Evolutionary conservation across 2,797 vertebrate genomes (phyloP), one percentile per base, ranked within the genome.

Genomic region (Alcedo atthis): DNA sequence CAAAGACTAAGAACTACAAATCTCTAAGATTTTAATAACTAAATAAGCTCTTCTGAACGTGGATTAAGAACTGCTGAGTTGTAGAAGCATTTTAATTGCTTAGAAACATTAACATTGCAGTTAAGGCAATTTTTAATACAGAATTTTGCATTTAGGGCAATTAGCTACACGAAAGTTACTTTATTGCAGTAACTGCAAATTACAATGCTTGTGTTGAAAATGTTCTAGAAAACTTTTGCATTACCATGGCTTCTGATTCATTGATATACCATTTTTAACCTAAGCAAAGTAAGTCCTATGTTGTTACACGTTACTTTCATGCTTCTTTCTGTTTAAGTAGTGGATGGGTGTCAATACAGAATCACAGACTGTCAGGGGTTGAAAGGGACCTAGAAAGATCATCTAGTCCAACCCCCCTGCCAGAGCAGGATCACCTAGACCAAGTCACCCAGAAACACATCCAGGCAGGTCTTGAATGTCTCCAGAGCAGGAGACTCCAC

Each of bases 1-100:
- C 51, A 83, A 80, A 85, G 66, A 83, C 15, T 32, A 84, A 91
- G 46, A 95, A 81, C 16, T 58, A 68, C 22, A 90, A 87, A 84
- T 61, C 45, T 74, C 24, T 61, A 46, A 77, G 69, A 85, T 68
- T 85, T 89, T 71, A 92, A 30, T 85, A 87, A 90, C 57, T 80
- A 80, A 82, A 70, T 85, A 90, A 87, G 42, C 71, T 87, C 33
- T 55, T 46, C 13, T 92, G 49, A 89, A 92, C 19, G 35, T 78
- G 37, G 58, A 74, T 78, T 75, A 85, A 71, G 48, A 84, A 81
- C 33, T 35, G 59, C 10, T 66, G 66, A 64, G 15, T 42, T 57
- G 25, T 17, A 89, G 64, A 49, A 94, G 40, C 16, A 77, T 64
- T 90, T 88, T 43, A 93, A 58, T 49, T 82, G 37, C 49, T 33